phyloP scores from a whole-genome alignment of 2,113 vertebrate species.

The Lepisosteus oculatus region DNA sequence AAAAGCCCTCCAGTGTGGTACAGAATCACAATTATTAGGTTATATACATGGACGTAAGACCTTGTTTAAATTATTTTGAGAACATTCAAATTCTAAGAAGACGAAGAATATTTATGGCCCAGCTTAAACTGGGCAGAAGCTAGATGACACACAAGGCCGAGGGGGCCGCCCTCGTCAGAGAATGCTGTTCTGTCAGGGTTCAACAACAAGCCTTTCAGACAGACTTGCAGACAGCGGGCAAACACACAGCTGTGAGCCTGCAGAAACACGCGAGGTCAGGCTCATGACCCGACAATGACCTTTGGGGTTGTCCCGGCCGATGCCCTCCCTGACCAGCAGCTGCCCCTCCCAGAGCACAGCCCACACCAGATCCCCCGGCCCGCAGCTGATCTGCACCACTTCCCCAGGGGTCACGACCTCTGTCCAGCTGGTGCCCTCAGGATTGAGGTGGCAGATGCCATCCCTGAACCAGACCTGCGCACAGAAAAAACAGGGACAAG shows the following conservation, averaged over 20 bases:
- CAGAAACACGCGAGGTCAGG: neutral
- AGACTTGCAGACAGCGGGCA: neutral
- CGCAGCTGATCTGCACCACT: conserved; percentile 94
- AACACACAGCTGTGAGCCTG: neutral
- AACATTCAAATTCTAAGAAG: no score
- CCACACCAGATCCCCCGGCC: conserved; percentile 88
- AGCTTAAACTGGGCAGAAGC: no score
- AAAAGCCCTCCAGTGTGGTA: no score
- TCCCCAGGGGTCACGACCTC: conserved; percentile 80
- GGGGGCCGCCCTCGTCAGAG: no score
- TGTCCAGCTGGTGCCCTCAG: conserved; percentile 85
- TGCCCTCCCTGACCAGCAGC: conserved; percentile 87
- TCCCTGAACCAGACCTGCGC: conserved; percentile 90
- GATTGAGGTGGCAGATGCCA: conserved; percentile 79
- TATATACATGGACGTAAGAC: no score
- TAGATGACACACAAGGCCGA: no score
- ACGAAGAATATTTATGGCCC: no score
- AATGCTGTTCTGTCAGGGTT: no score
- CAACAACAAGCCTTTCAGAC: neutral
- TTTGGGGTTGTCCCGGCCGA: conserved; percentile 81
- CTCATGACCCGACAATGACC: conserved; percentile 55
- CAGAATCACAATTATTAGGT: no score
- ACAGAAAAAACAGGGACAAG: conserved; percentile 1
- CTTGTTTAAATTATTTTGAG: no score
- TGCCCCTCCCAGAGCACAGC: conserved; percentile 94